Base-by-base conservation (phyloP, 2,113 vertebrate species). In the Typhlomys cinereus region DNA sequence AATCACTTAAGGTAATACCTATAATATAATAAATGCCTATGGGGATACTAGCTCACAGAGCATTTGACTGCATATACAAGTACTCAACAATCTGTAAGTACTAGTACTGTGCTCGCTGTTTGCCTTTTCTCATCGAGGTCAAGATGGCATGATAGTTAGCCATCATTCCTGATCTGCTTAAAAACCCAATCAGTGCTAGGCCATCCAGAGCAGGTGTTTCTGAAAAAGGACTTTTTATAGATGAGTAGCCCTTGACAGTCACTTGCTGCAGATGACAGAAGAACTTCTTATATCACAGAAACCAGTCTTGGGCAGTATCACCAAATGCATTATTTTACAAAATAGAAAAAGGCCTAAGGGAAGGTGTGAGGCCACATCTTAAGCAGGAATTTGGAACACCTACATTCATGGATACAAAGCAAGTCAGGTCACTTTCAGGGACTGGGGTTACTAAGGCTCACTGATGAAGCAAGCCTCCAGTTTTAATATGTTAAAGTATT, bases 401-500 rank as follows among this genome's bases (percentile, higher is more conserved):
- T 46, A 1, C 14, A 44, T 23, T 67, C 41, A 7, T 62, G 61
- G 41, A 75, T 31, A 25, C 44, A 69, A 57, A 46, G 76, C 62
- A 91, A 67, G 79, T 5, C 1, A 3, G 36, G 29, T 71, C 44
- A 54, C 46, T 80, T 73, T 93, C 12, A 71, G 70, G 85, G 46
- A 66, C 66, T 71, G 64, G 69, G 71, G 84, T 94, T 71, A 93
- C 62, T 20, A 48, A 85, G 66, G 39, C 7, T 44, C 83, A 85
- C 61, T n/a, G 74, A 78, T 89, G 71, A 95, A 88, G 79, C 61
- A 96, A 94, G 61, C 27, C 31, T 10, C 23, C 7, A 12, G 44
- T 94, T 84, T 80, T 61, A 85, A 88, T 88, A 85, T 74, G 88
- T 88, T 92, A 61, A 95, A 88, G 83, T 31, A 57, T 5, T 34